Base-by-base conservation (phyloP, 2,797 vertebrate genomes). In the Bryconaethiops microstoma region DNA sequence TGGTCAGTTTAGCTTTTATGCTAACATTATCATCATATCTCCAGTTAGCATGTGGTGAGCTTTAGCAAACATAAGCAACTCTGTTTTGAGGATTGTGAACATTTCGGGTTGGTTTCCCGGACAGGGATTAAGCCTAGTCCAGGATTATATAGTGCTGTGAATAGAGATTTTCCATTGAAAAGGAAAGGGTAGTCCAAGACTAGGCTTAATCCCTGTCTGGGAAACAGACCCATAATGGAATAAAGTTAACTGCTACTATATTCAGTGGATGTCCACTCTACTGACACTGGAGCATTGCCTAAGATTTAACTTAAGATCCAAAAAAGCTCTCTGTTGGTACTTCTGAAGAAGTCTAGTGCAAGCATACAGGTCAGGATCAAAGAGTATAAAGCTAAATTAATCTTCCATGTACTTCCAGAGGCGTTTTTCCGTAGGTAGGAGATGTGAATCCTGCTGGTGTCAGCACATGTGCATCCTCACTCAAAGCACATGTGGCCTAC, bases 391-490 rank as follows among this genome's bases (percentile, higher is more conserved):
- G 57, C 73, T 35, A 64, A 54, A 54, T 63, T 59, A 19, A 21
- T 55, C 17, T 57, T 68, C 70, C 8, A 57, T 67, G 70, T 25
- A 14, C 48, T 39, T 67, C 48, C 10, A 50, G 21, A 65, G 6
- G 39, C 55, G 16, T 19, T 45, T 63, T 50, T 52, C 55, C 45
- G 52, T n/a, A 77, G 67, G 54, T 71, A 73, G 21, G 13, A 40
- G 52, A 62, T 39, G 54, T 16, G 42, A 52, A 65, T 76, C 50
- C 65, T 67, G 16, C 76, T 82, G 59, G n/a, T 62, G 21, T 84
- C 69, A 77, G 72, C 79, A 84, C 82, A 88, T 79, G 76, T 83
- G 86, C 68, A 60, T 62, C 39, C 68, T 80, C 35, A 75, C 12
- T 77, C 25, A 68, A 77, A 86, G 42, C 68, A 83, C 50, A 76